These are phyloP conservation scores for Hydrolagus colliei DNA, from an alignment of 2,797 vertebrate genomes.

Conservation along the genomic window DNA sequence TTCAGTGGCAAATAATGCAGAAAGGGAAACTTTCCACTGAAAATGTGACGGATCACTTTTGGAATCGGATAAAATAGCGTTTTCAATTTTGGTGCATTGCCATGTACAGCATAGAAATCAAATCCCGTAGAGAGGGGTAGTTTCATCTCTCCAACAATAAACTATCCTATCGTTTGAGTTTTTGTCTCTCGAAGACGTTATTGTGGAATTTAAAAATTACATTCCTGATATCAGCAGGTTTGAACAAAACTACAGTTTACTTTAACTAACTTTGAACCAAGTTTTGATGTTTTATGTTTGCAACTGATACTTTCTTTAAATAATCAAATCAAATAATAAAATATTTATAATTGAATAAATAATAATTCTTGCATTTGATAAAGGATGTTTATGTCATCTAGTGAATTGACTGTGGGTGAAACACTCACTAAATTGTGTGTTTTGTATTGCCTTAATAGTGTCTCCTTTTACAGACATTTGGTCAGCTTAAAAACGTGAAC, in stretches of 20 bases:
- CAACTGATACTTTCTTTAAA: neutral
- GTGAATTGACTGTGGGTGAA: no score
- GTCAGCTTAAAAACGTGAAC: constrained; percentile 8
- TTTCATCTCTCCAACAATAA: no score
- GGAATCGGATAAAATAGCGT: neutral
- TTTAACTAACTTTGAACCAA: constrained; percentile 9
- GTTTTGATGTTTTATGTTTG: neutral
- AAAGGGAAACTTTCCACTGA: neutral
- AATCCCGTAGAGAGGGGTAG: no score
- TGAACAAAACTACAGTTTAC: neutral
- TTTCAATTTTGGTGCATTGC: neutral
- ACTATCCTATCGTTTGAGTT: neutral
- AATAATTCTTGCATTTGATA: no score
- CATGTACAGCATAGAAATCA: neutral
- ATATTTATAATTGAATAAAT: no score
- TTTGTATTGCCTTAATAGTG: constrained; percentile 5
- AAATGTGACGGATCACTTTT: no score
- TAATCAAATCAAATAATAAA: neutral
- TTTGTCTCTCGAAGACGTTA: neutral
- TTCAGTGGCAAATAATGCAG: neutral
- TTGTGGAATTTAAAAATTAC: neutral
- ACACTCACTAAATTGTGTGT: neutral
- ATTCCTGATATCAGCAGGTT: neutral
- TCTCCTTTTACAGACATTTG: constrained; percentile 5
- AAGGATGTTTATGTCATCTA: no score